Percentiles rank a stretch among this genome's conserved stretches.
Evolutionary conservation across 2,888 invertebrate species (phyloP).

Genomic region (Asteroscopus sphinx): DNA sequence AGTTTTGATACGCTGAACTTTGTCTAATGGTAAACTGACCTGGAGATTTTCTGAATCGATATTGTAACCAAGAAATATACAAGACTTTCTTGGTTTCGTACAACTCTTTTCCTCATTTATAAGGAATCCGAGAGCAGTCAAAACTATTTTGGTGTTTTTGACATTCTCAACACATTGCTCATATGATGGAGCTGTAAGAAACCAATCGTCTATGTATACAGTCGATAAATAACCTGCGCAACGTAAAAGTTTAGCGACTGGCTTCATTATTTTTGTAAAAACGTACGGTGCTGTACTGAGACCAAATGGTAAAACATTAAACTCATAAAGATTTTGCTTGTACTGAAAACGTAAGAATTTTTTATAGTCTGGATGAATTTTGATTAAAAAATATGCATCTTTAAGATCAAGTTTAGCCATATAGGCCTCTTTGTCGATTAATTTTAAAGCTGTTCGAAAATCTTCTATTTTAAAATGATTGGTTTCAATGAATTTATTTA

Average conservation of each 20-base stretch:
- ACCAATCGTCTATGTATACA: conserved; percentile 11
- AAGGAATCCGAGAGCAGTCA: too few species aligned
- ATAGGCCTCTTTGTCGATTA: not conserved
- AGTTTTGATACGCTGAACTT: not conserved
- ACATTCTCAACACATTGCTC: not conserved
- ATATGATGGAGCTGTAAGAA: not conserved
- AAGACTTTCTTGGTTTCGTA: not conserved
- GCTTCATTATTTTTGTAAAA: not conserved
- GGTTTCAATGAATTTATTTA: conserved; percentile 5
- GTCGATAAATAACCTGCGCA: not conserved
- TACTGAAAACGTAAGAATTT: not conserved
- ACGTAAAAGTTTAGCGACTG: not conserved
- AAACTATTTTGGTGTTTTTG: not conserved
- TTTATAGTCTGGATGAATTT: not conserved
- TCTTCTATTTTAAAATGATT: conserved; percentile 10
- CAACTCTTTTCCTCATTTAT: conserved; percentile 8
- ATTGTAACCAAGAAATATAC: not conserved
- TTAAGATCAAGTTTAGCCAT: not conserved
- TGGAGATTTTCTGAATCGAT: conserved; percentile 4
- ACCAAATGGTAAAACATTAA: not conserved
- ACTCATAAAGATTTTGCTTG: not conserved
- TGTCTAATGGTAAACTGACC: not conserved
- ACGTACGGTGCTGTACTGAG: not conserved
- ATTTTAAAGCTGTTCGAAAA: not conserved
- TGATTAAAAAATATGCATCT: not conserved